Conservation (phyloP, 1,140 invertebrate genomes). For the Anthonomus grandis region DNA sequence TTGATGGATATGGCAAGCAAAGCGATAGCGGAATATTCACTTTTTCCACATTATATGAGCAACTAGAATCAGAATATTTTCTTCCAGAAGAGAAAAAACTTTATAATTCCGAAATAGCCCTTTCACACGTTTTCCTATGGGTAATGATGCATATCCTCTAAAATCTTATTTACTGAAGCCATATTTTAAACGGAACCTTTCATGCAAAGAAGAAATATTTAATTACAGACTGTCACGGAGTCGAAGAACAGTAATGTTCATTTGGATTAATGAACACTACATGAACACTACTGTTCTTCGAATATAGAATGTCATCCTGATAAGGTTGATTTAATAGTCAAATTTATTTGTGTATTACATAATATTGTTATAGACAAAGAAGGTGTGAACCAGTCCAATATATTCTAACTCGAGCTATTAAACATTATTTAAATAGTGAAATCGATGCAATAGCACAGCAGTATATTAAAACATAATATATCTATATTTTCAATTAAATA, state of each 20-base stretch:
- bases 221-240: no score
- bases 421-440: conserved; percentile 17
- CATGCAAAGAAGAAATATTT: no score
- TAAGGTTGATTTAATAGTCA: conserved; percentile 7
- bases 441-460: conserved; percentile 2
- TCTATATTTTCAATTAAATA: no score
- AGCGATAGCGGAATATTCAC: conserved; percentile 44
- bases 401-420: conserved; percentile 5
- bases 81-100: background rate
- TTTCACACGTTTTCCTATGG: background rate
- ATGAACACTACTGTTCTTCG: conserved; percentile 5
- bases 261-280: conserved; percentile 19
- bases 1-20: conserved; percentile 37
- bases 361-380: conserved; percentile 9
- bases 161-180: no score
- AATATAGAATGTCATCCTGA: conserved; percentile 14
- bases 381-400: no score
- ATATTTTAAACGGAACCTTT: background rate
- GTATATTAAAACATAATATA: background rate
- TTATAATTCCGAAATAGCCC: no score
- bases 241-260: conserved; percentile 34
- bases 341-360: conserved; percentile 13
- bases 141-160: no score
- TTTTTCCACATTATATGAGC: conserved; percentile 9
- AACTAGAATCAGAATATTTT: conserved; percentile 3